Conservation (phyloP, 2,888 invertebrate genomes). For the Drosophila subsilvestris region DNA sequence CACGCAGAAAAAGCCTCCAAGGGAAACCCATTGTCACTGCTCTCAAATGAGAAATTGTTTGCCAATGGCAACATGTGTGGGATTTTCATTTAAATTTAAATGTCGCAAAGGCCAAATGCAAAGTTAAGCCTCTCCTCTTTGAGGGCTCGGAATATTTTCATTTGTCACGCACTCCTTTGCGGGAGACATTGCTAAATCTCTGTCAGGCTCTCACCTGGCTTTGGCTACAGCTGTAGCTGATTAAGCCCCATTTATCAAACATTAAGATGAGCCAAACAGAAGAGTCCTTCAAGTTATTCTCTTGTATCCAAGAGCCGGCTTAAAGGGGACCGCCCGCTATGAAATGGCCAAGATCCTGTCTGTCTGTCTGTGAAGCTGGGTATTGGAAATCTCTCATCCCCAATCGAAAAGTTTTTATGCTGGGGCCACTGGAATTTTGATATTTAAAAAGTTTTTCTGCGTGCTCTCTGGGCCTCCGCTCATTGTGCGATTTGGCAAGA, state of each 20-base stretch:
- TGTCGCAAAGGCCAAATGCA: neutral
- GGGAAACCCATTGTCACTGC: conserved; percentile 5
- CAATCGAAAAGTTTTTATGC: neutral
- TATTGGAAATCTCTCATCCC: conserved; percentile 27
- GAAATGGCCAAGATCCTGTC: neutral
- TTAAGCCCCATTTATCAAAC: neutral
- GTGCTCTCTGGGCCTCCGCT: conserved; percentile 5
- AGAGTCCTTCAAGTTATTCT: neutral
- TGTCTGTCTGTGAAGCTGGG: conserved; percentile 21
- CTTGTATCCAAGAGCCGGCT: neutral
- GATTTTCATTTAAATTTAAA: conserved; percentile 42
- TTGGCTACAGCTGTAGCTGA: neutral
- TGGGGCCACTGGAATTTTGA: conserved; percentile 32
- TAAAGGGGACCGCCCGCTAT: too few relatives aligned
- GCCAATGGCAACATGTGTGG: conserved; percentile 19
- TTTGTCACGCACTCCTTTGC: neutral
- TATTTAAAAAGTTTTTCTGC: conserved; percentile 48
- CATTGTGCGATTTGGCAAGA: conserved; percentile 37
- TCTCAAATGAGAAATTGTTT: conserved; percentile 33
- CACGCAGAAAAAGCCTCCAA: neutral
- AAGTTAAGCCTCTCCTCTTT: neutral
- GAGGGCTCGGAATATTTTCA: neutral
- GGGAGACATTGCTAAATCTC: too few relatives aligned
- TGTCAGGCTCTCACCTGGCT: neutral
- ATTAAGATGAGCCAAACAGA: neutral